Conservation (phyloP, 2,797 vertebrate species). For the Scarus forsteni region DNA sequence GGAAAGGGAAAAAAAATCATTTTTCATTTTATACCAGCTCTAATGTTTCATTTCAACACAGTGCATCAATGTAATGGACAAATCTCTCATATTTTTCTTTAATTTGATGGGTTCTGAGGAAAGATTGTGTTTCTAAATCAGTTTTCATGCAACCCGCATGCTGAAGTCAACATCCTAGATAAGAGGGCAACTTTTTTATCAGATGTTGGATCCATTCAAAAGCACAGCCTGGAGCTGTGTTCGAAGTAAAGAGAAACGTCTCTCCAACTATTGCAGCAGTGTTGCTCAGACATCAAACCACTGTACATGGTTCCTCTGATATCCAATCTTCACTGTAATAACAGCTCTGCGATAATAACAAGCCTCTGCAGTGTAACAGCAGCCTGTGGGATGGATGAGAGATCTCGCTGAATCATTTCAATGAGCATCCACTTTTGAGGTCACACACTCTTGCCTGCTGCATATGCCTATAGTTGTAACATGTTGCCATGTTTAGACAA, state of each 20-base stretch:
- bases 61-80: constrained; percentile 1
- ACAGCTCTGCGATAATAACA: constrained; percentile 34
- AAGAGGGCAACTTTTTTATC: constrained; percentile 5
- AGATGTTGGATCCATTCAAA: background rate
- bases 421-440: background rate
- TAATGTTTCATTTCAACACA: constrained; percentile 21
- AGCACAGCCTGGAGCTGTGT: constrained; percentile 9
- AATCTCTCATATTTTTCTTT: constrained; percentile 3
- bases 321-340: constrained; percentile 38
- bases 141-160: constrained; percentile 8
- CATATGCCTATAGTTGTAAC: background rate
- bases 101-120: constrained; percentile 12
- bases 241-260: constrained; percentile 5
- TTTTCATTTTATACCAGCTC: constrained; percentile 15
- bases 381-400: constrained; percentile 23
- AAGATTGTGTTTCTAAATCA: constrained; percentile 20
- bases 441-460: background rate
- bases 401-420: constrained; percentile 19
- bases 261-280: constrained; percentile 20
- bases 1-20: background rate
- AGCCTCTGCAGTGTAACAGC: constrained; percentile 30
- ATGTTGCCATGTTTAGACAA: background rate
- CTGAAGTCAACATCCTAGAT: constrained; percentile 15
- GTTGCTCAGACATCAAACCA: constrained; percentile 24
- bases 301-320: constrained; percentile 31